Evolutionary conservation across 1,140 invertebrate genomes (phyloP), one percentile per base, ranked within the genome.

Genomic region (Leptoteleia sp.): DNA sequence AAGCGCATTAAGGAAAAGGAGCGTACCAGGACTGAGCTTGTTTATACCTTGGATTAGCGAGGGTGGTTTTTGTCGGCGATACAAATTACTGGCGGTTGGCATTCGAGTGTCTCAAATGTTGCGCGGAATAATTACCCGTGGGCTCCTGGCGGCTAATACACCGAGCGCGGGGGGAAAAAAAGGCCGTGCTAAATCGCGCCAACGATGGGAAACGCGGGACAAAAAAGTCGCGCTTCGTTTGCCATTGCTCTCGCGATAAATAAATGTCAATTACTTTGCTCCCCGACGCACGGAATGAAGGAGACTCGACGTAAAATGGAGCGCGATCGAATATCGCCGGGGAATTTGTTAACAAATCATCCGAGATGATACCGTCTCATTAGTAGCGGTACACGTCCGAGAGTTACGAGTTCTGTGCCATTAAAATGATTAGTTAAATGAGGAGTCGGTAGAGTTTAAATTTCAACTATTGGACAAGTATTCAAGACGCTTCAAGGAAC

Each of bases 1-100:
- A 27, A 17, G 47, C 27, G 8, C 55, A 61, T 71, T 71, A 71
- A 71, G 55, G 55, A 52, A 43, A 61, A 61, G 55, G 42, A 61
- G 29, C 45, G 35, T 33, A 29, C n/a, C 19, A 43, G 38, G 22
- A 45, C 67, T 61, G 37, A 52, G 55, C 67, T 71, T 54, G 55
- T 71, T 71, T 71, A 71, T 71, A 45, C 55, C 43, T 31, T 35
- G 65, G 65, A 70, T 70, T 70, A 70, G 33, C 7, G 16, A 42
- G 52, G n/a, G n/a, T n/a, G 25, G 43, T 59, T 57, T 59, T 50
- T 70, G 65, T 43, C 33, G 25, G 19, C 9, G 8, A 22, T 27
- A 43, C 52, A 59, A 70, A 59, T 52, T 48, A 59, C 52, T 25
- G 17, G n/a, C 4, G 25, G 22, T n/a, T 33, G 22, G 8, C 48